These are phyloP conservation scores for Oophaga pumilio DNA, from an alignment of 2,113 vertebrate genomes.

Conservation along the genomic window DNA sequence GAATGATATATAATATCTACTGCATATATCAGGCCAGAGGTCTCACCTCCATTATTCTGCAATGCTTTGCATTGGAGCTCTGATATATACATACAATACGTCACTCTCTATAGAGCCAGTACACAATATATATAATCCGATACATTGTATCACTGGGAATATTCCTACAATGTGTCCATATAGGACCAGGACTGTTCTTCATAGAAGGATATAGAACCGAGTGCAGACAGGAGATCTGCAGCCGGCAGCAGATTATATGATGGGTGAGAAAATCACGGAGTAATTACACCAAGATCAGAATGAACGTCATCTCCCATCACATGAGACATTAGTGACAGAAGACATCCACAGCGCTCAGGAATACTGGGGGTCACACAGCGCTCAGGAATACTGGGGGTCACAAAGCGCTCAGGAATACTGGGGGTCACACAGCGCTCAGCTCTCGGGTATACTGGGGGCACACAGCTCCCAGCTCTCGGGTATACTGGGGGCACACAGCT, in stretches of 20 bases:
- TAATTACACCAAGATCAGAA: background rate
- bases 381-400: too few species aligned
- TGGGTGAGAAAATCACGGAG: too few species aligned
- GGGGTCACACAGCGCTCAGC: too few species aligned
- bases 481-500: too few species aligned
- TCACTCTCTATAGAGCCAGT: background rate
- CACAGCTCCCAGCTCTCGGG: too few species aligned
- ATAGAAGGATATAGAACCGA: slow-evolving; percentile 2
- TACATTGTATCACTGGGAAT: slow-evolving; percentile 22
- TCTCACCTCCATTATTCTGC: background rate
- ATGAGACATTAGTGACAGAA: background rate
- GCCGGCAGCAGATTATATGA: background rate
- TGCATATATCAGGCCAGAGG: background rate
- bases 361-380: background rate
- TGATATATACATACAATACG: background rate
- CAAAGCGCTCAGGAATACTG: too few species aligned
- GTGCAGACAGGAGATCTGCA: background rate
- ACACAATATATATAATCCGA: background rate
- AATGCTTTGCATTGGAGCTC: slow-evolving; percentile 9
- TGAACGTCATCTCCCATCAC: background rate
- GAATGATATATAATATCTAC: background rate
- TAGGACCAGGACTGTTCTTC: background rate
- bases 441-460: too few species aligned
- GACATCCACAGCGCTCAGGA: background rate
- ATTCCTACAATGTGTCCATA: slow-evolving; percentile 3